These are phyloP conservation scores for Vulpes ferrilata DNA, from an alignment of 2,113 vertebrate genomes.

Conservation along the genomic window DNA sequence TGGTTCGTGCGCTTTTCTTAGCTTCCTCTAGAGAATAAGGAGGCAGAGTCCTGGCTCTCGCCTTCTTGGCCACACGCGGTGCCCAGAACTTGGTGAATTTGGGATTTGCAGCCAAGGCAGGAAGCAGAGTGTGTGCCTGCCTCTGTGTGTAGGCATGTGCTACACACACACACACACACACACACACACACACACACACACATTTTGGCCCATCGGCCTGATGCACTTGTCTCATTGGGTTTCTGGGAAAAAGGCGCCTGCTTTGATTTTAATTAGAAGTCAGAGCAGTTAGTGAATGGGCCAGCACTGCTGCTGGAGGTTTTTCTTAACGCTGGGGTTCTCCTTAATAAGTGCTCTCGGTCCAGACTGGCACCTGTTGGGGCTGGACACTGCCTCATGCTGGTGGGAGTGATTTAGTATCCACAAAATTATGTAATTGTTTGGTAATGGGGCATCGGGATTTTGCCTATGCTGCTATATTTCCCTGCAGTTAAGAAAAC, in stretches of 20 bases:
- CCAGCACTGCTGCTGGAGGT: constrained; percentile 82
- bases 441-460: constrained; percentile 84
- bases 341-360: constrained; percentile 83
- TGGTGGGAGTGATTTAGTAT: constrained; percentile 85
- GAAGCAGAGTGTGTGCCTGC: not conserved
- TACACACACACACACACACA: not conserved
- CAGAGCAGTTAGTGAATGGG: constrained; percentile 82
- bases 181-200: not conserved
- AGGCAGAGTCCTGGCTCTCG: not conserved
- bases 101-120: not conserved
- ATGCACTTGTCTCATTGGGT: constrained; percentile 82
- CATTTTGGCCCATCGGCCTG: constrained; percentile 33
- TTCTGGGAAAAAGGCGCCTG: constrained; percentile 83
- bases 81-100: not conserved
- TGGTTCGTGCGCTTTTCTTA: rapidly evolving
- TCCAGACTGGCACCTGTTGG: constrained; percentile 81
- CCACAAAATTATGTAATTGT: constrained; percentile 85
- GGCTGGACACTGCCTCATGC: constrained; percentile 74
- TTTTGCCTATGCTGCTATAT: constrained; percentile 84
- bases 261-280: constrained; percentile 88
- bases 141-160: not conserved
- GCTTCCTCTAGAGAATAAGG: not conserved
- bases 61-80: rapidly evolving
- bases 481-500: constrained; percentile 79
- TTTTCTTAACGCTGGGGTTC: constrained; percentile 85